Base-by-base conservation (phyloP, 1,140 invertebrate species). In the Atta colombica region DNA sequence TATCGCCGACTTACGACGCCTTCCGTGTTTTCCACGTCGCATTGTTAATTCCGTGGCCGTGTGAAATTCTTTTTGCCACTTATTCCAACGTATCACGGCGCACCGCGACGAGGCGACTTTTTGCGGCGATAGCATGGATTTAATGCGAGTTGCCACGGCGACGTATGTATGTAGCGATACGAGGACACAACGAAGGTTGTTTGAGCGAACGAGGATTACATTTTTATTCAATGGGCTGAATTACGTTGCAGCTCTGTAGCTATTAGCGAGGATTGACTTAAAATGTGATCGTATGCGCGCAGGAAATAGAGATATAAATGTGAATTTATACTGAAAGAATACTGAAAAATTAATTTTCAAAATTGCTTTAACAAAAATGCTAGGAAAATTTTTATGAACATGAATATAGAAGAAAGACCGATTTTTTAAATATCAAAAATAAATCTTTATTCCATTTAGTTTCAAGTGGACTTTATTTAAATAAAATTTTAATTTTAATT, bases 1-100 rank as follows among this genome's bases (percentile, higher is more conserved):
- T 88, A 86, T 89, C 75, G 84, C 35, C 58, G 87, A 89, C 80
- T 89, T 88, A 88, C 86, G 68, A 49, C 39, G 45, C 68, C 55
- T 28, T 51, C 51, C 71, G 10, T 28, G 55, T 75, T 74, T 80
- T 82, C 71, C 58, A 65, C 58, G 31, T 45, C 28, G 58, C 51
- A 58, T 18, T 65, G 74, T 87, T 90, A 90, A 90, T 90, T 89
- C 51, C 35, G 35, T 39, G 65, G 53, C 25, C 39, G 35, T 39
- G 25, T 16, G 5, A 10, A 7, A 25, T 8, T 12, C 51, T 85
- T 85, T 77, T 74, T 78, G 72, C 88, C 78, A 75, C 72, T 85
- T 85, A 77, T 77, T 65, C 55, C 1, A 21, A 55, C 84, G 58
- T 71, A 61, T n/a, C 61, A 53, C 31, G 35, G 35, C 35, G 35